These are phyloP conservation scores for Trinectes maculatus DNA, from an alignment of 2,113 vertebrate genomes.

Conservation along the genomic window DNA sequence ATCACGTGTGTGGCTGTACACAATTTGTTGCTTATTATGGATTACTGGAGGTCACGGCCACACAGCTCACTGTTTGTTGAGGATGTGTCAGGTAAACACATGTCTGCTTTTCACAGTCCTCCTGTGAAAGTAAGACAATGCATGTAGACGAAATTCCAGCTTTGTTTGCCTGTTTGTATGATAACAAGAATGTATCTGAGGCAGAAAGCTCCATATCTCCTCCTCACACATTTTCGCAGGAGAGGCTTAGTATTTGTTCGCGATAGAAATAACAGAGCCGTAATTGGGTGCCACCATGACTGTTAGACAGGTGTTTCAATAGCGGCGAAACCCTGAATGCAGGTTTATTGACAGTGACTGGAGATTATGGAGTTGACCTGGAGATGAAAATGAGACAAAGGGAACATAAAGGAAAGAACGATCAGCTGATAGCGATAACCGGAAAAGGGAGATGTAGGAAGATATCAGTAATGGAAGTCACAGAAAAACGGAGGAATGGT, in stretches of 20 bases:
- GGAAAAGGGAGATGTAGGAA: neutral
- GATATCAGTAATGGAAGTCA: neutral
- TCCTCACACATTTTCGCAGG: too few relatives aligned
- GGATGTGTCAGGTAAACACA: too few relatives aligned
- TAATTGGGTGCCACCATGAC: slow-evolving; percentile 22
- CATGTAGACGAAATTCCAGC: too few relatives aligned
- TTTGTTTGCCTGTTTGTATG: neutral
- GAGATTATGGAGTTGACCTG: neutral
- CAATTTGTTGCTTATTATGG: too few relatives aligned
- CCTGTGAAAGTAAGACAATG: too few relatives aligned
- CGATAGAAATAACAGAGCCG: neutral
- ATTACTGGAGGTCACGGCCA: too few relatives aligned
- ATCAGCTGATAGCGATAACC: neutral
- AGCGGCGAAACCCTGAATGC: neutral
- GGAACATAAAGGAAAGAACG: neutral
- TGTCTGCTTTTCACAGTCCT: too few relatives aligned
- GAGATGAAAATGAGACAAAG: slow-evolving; percentile 7
- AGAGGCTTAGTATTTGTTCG: neutral
- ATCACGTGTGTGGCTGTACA: too few relatives aligned
- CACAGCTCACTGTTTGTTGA: too few relatives aligned
- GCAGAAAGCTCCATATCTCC: too few relatives aligned
- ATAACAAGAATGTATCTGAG: neutral
- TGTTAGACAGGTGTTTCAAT: slow-evolving; percentile 15
- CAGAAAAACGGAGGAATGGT: neutral
- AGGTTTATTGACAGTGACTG: slow-evolving; percentile 9